These are phyloP conservation scores for Macrobrachium rosenbergii DNA, from an alignment of 1,140 invertebrate species.

Conservation along the genomic window DNA sequence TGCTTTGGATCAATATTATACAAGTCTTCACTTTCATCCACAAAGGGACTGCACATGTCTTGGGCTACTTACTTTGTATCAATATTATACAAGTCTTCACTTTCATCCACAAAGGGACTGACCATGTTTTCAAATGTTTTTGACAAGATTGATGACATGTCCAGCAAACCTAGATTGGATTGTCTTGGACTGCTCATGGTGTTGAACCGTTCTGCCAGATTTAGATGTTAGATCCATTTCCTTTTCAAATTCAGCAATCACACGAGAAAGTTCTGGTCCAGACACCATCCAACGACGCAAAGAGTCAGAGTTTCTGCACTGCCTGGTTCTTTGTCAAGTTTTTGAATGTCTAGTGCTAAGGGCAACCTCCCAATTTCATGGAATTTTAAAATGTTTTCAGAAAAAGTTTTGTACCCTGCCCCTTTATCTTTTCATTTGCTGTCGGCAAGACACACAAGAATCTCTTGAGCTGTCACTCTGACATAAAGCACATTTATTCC, in stretches of 20 bases:
- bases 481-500: neutral
- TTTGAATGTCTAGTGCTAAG: neutral
- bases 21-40: no score
- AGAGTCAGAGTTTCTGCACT: neutral
- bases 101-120: no score
- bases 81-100: no score
- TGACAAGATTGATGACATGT: neutral
- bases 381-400: no score
- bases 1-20: neutral
- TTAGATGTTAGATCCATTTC: neutral
- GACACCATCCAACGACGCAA: neutral
- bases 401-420: no score
- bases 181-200: neutral
- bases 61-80: no score
- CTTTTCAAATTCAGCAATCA: neutral
- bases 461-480: constrained; percentile 3
- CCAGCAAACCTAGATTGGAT: neutral
- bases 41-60: no score
- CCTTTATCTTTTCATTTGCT: no score
- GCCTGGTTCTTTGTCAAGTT: neutral
- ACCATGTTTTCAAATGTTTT: neutral
- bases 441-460: neutral
- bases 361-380: no score
- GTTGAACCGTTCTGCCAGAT: neutral
- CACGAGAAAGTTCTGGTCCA: neutral